These are phyloP conservation scores for Leptinotarsa rubiginosa DNA, from an alignment of 2,888 invertebrate species.

Conservation along the genomic window DNA sequence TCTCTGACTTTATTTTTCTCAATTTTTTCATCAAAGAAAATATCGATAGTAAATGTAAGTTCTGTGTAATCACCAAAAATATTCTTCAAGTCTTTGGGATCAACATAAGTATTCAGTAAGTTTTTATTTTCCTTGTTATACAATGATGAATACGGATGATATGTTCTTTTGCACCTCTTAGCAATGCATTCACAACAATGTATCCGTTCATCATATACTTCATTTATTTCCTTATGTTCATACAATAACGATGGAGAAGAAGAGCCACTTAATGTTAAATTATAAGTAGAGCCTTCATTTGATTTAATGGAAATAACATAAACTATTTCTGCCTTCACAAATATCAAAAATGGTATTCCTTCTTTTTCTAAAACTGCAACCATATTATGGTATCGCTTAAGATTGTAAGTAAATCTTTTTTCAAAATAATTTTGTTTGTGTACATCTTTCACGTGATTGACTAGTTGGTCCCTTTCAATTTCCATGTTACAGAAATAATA, in stretches of 20 bases:
- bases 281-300: not conserved
- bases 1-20: not conserved
- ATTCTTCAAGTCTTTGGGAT: not conserved
- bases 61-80: not conserved
- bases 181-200: not conserved
- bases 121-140: not conserved
- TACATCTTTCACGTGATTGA: not conserved
- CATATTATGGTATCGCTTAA: not conserved
- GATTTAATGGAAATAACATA: not conserved
- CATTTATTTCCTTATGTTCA: not conserved
- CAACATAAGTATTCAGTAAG: not conserved
- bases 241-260: not conserved
- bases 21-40: not conserved
- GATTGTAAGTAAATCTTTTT: not conserved
- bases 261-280: not conserved
- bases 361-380: not conserved
- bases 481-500: not conserved
- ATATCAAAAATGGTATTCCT: not conserved
- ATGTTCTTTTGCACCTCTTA: not conserved
- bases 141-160: constrained; percentile 1
- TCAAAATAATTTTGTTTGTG: not conserved
- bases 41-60: not conserved
- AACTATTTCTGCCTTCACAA: not conserved
- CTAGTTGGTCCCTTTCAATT: not conserved
- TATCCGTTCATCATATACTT: not conserved